Evolutionary conservation across 2,888 invertebrate genomes (phyloP), one percentile per base, ranked within the genome.

Genomic region (Philaethria dido): DNA sequence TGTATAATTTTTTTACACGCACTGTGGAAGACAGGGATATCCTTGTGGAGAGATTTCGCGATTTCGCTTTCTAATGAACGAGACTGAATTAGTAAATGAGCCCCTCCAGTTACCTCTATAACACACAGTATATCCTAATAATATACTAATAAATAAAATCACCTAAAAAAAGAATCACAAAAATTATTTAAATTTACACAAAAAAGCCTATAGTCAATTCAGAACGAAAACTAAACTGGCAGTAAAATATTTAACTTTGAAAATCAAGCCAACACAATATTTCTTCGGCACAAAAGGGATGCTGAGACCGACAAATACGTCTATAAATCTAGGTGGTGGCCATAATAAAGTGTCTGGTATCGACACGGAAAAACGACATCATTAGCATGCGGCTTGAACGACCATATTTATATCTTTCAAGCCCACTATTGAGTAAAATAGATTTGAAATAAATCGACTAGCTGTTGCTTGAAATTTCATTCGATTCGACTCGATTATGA

Each of bases 301-400:
- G 45, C 33, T 60, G 65, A 63, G 29, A 65, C 16, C 68, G 64
- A 71, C 68, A 73, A 73, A 73, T 69, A 69, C 67, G 65, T 54
- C 66, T 54, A 69, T 70, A 73, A 70, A 73, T 69, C 70, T 47
- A 61, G 18, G 20, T 20, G 33, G 33, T 57, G 63, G 44, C 36
- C 52, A 47, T 73, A 65, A 64, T 64, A 71, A 61, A 68, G 71
- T 65, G 67, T 64, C 73, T 69, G 73, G 72, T 72, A 72, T 65
- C 73, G 72, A 75, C 69, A 62, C 69, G 70, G 69, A 68, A 72
- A 73, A 75, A 75, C 77, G 74, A 75, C 72, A 73, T 71, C 73
- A 74, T 77, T 77, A 70, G 60, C 68, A 70, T 66, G 68, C 55
- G 44, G 63, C 64, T 54, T 44, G 60, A 42, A 29, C 20, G 14